phyloP scores from a whole-genome alignment of 2,113 vertebrate genomes.

The Sapayoa aenigma region DNA sequence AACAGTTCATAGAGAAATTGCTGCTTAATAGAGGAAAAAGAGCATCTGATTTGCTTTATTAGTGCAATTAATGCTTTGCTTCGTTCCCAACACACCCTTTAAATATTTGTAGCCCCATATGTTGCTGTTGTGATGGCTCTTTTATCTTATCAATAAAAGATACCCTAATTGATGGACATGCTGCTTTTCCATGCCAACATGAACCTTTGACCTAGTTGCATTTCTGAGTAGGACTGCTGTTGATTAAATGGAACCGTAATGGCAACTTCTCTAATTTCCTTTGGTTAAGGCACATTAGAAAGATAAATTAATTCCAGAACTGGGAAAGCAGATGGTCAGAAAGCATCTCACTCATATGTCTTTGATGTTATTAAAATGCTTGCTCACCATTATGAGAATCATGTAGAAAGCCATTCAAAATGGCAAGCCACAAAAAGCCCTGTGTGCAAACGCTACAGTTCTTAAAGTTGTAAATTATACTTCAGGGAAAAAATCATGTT shows the following conservation, averaged over 20 bases:
- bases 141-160: background rate
- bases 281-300: slow-evolving; percentile 44
- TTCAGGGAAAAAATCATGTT: background rate
- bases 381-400: background rate
- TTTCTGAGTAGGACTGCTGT: slow-evolving; percentile 18
- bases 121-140: background rate
- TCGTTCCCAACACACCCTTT: background rate
- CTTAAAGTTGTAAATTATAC: background rate
- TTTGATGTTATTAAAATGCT: background rate
- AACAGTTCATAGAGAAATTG: background rate
- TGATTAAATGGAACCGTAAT: slow-evolving; percentile 21
- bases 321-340: slow-evolving; percentile 38
- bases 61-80: background rate
- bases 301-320: slow-evolving; percentile 58
- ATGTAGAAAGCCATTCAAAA: background rate
- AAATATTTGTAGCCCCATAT: background rate
- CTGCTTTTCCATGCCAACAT: background rate
- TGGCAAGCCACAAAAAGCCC: background rate
- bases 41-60: slow-evolving; percentile 7
- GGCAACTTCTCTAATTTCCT: slow-evolving; percentile 50
- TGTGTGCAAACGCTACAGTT: background rate
- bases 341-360: slow-evolving; percentile 1
- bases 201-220: slow-evolving; percentile 36
- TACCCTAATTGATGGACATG: background rate
- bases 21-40: background rate